phyloP scores from a whole-genome alignment of 2,888 invertebrate genomes.

The Sinelater perroti region DNA sequence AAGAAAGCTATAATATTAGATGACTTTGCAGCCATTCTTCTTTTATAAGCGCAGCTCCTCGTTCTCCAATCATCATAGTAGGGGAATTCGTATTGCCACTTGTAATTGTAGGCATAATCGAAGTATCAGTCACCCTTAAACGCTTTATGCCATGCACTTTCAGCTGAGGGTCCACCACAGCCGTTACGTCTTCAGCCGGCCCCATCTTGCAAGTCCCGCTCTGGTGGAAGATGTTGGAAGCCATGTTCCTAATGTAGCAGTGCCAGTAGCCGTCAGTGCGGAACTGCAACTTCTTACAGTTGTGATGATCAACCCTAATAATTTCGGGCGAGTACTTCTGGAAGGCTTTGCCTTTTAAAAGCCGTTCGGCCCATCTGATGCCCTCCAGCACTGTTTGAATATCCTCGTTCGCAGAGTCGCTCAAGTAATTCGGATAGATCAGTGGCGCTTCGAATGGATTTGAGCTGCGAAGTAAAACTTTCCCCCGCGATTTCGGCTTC shows the following conservation, averaged over 20 bases:
- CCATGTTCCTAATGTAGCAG: conserved; percentile 56
- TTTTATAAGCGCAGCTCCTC: conserved; percentile 61
- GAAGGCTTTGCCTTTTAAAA: conserved; percentile 60
- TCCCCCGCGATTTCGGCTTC: conserved; percentile 64
- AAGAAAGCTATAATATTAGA: too few species aligned
- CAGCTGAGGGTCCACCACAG: conserved; percentile 75
- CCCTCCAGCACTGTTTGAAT: conserved; percentile 62
- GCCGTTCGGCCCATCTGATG: conserved; percentile 58
- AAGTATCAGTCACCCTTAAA: conserved; percentile 80
- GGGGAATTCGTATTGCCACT: conserved; percentile 68
- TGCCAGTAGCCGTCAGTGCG: conserved; percentile 64
- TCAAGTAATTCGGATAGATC: conserved; percentile 71
- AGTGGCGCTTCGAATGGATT: conserved; percentile 68
- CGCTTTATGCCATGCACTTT: conserved; percentile 72
- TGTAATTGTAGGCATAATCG: conserved; percentile 78
- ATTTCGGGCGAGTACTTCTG: conserved; percentile 55
- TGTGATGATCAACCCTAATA: conserved; percentile 52
- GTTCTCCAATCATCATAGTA: conserved; percentile 61
- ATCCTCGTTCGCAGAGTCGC: conserved; percentile 61
- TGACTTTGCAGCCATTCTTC: conserved; percentile 50
- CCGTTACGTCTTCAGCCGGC: conserved; percentile 74
- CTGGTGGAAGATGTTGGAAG: conserved; percentile 40
- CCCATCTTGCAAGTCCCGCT: conserved; percentile 73
- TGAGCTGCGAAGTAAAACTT: conserved; percentile 63
- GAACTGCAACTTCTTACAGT: conserved; percentile 50